Evolutionary conservation across 2,888 invertebrate species (phyloP), one percentile per base, ranked within the genome.

Genomic region (Hesperia comma): DNA sequence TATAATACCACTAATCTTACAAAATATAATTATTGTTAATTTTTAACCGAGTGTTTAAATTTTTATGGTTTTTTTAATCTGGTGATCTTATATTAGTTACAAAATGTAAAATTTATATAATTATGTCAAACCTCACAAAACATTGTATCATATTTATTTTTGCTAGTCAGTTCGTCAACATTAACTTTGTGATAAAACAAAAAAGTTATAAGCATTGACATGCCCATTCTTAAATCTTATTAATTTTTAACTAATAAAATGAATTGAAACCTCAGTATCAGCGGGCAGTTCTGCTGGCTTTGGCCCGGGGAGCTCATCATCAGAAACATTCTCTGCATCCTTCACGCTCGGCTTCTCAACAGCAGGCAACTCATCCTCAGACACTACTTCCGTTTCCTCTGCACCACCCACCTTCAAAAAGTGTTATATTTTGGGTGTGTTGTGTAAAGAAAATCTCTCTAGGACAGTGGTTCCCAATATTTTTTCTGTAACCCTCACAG

Each of bases 341-440:
- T 96, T 96, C 49, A 96, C 95, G 88, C 96, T 96, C 7, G 95
- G 96, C 72, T 96, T 95, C 76, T 95, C 94, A 0, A 96, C 95
- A 37, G 92, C 93, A 0, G 96, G 96, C 33, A 97, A 80, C 84
- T 97, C 97, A 85, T 97, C 97, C 84, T 97, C 97, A 0, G 97
- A 97, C 51, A 97, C 96, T 66, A 96, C 96, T 89, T 97, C 97
- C 0, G 97, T 96, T 81, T 97, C 97, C 58, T 96, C 95, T 74
- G 96, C 96, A 46, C 86, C 93, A 54, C 91, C 88, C 71, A 85
- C 81, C 93, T 93, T 71, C 82, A 56, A 61, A 41, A 61, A 10
- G 32, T 14, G n/a, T 14, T 26, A 26, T n/a, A 53, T 53, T 53
- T 10, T 49, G 12, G 17, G 32, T 21, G 21, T 51, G 53, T 53